Percentiles rank a stretch among this genome's conserved stretches.
Evolutionary conservation across 2,113 vertebrate species (phyloP).

Genomic region (Pungitius pungitius): DNA sequence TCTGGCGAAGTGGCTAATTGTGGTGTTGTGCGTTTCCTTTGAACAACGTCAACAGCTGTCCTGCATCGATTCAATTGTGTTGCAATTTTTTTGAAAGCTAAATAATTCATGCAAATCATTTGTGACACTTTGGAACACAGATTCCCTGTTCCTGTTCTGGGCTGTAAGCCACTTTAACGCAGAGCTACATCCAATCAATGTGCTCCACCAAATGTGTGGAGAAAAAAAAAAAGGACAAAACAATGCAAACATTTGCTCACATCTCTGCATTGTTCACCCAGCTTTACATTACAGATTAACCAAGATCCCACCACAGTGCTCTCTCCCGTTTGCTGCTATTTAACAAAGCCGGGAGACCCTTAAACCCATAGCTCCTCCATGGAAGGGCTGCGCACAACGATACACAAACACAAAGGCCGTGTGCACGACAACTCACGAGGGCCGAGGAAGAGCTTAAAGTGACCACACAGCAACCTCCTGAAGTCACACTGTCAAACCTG

Average conservation of each 20-base stretch:
- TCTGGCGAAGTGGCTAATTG: neutral
- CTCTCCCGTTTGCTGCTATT: constrained; percentile 41
- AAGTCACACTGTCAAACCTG: neutral
- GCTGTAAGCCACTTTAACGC: neutral
- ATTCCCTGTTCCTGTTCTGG: neutral
- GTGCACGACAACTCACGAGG: constrained; percentile 15
- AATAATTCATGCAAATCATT: neutral
- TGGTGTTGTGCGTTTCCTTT: neutral
- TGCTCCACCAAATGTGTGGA: neutral
- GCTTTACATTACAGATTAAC: constrained; percentile 53
- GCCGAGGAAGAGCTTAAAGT: constrained; percentile 25
- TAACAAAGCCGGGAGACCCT: constrained; percentile 43
- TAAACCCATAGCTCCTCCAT: constrained; percentile 61
- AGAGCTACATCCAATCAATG: neutral
- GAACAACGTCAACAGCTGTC: neutral
- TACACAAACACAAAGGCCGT: constrained; percentile 37
- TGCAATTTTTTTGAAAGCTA: neutral
- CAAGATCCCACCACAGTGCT: constrained; percentile 26
- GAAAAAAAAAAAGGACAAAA: neutral
- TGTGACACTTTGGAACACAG: neutral
- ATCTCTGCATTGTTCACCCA: constrained; percentile 7
- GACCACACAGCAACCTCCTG: constrained; percentile 24
- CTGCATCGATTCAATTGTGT: neutral
- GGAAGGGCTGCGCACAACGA: constrained; percentile 48
- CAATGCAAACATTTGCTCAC: constrained; percentile 21